Evolutionary conservation across 2,888 invertebrate species (phyloP).

Genomic region (Cataglyphis cursor): DNA sequence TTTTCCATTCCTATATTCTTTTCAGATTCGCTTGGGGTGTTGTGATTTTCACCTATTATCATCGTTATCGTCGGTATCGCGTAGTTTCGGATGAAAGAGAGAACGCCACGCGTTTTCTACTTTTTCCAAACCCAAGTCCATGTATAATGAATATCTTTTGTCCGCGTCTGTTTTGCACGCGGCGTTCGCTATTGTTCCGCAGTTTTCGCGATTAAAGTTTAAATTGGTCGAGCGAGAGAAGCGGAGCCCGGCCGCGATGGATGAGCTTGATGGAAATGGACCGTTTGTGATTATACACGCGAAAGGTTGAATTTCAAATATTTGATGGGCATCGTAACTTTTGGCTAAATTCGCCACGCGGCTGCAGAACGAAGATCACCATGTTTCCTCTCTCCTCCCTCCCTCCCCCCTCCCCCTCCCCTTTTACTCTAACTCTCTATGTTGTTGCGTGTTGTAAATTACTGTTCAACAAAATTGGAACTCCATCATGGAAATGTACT

Average conservation of each 20-base stretch:
- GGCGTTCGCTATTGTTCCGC: constrained; percentile 44
- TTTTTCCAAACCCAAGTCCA: not conserved
- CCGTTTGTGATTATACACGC: constrained; percentile 43
- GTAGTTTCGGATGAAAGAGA: constrained; percentile 25
- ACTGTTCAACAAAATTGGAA: constrained; percentile 19
- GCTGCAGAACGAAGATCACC: not conserved
- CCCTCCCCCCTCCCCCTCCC: not conserved
- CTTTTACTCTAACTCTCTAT: too few relatives aligned
- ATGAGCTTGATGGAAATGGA: constrained; percentile 36
- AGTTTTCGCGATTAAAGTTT: constrained; percentile 56
- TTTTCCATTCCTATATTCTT: too few relatives aligned
- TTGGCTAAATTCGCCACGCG: not conserved
- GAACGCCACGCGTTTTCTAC: not conserved
- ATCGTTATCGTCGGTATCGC: not conserved
- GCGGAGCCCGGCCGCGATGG: constrained; percentile 1
- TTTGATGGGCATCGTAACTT: constrained; percentile 53
- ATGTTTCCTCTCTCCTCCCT: not conserved
- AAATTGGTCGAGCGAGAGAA: constrained; percentile 36
- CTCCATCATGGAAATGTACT: not conserved
- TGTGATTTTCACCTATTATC: not conserved
- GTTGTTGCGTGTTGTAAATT: constrained; percentile 31
- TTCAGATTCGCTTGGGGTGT: not conserved
- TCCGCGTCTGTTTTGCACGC: constrained; percentile 22
- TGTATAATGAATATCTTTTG: constrained; percentile 44
- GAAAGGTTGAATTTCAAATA: constrained; percentile 47